Base-by-base conservation (phyloP, 1,140 invertebrate species). In the Bombus pyrosoma region DNA sequence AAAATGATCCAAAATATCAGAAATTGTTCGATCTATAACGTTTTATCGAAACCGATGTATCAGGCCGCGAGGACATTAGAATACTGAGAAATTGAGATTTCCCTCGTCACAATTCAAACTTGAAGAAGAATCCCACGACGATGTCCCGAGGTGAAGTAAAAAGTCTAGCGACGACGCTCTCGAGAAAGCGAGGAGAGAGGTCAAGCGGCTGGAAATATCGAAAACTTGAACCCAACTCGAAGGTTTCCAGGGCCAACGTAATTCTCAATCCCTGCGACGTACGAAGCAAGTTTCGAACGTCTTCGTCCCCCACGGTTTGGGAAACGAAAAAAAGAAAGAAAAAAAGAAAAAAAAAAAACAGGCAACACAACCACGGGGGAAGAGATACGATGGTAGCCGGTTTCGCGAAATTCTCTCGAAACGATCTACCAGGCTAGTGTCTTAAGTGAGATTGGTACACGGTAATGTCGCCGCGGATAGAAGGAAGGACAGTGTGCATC, bases 391-490 rank as follows among this genome's bases (percentile, higher is more conserved):
- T 39, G 68, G 68, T 69, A 39, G 68, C 68, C 37, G 68, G 25
- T 71, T 71, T 71, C 68, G 68, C 68, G 68, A 71, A 71, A 71
- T 71, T 39, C 25, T 39, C 37, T 69, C 68, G 68, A 39, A 69
- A 69, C 37, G 32, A 53, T 74, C 73, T 81, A 73, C 75, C 59
- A 77, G 86, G 87, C 87, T 81, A 72, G 81, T 79, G 77, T 89
- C 89, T 90, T 87, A 90, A 90, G 88, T 90, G 87, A 78, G 72
- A 87, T 84, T 87, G 87, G 74, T 69, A 75, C 76, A 75, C 81
- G 74, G 66, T 89, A 74, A 62, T 57, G 34, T 43, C 41, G 2
- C 13, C 13, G 15, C 9, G 5, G n/a, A 25, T 37, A 73, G 53
- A 72, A 64, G 66, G 81, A 57, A 37, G 39, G 59, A 85, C 37